Base-by-base conservation (phyloP, 2,888 invertebrate genomes). In the Mythimna pallens region DNA sequence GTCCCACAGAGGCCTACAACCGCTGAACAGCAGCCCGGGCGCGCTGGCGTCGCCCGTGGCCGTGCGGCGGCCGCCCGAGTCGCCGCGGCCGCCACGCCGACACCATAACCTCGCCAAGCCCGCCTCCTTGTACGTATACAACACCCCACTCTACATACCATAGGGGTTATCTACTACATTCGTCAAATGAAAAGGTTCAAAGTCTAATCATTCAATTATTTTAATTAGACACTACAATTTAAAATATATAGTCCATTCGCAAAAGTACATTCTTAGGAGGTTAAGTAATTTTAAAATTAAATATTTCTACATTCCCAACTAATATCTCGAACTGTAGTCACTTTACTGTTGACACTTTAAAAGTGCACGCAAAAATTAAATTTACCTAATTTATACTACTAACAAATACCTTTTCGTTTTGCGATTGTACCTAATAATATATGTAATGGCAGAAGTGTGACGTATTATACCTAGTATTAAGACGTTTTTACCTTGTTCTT, bases 121-220 rank as follows among this genome's bases (percentile, higher is more conserved):
- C 0, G 91, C 92, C 70, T 93, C 94, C 68, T 92, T 94, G 96
- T 95, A 93, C 89, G 95, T 95, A 94, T 87, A 72, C 80, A 69
- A 71, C 62, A 80, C 83, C 59, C 81, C 85, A 43, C 81, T 86
- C 52, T 85, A 85, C 63, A 82, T 85, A 69, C 82, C 78, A 0
- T 81, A 73, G 62, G 4, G 14, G 47, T 57, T 12, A 57, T 22
- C 17, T 20, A 17, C 22, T 67, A 57, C 22, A 61, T 3, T 12
- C 7, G 25, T 14, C 2, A 36, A 61, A 68, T n/a, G 52, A 61
- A 76, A 59, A 61, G 47, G 36, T 57, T 17, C 1, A 30, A 30
- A 20, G 50, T 50, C 50, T 7, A 50, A 20, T 20, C 50, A 50
- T 20, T 47, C 0, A 20, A 20, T 7, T 50, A 20, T 7, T 50